Evolutionary conservation across 1,140 invertebrate genomes (phyloP), one percentile per base, ranked within the genome.

Genomic region (Samia ricini): DNA sequence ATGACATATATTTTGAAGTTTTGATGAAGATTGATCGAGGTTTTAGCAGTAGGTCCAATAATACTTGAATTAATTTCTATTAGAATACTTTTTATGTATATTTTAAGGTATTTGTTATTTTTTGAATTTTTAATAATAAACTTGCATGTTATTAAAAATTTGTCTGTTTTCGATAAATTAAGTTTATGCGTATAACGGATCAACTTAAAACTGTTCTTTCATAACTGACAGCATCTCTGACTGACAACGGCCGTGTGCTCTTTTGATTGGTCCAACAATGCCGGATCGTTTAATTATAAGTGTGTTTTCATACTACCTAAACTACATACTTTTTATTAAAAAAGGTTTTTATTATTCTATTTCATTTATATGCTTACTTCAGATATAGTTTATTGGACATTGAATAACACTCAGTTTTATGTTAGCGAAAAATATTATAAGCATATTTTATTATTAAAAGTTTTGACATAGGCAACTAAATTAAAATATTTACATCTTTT

Each of bases 221-320:
- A 12, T 23, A 15, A 8, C 26, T 19, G 15, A 23, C 4, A 15
- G 19, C 12, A n/a, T n/a, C n/a, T n/a, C n/a, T n/a, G n/a, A 29
- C 6, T 2, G 4, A 42, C 33, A 42, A 15, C 29, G 33, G 52
- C 68, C 73, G 73, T 76, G 73, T 60, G 54, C 18, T 7, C 23
- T 51, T 48, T 23, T 67, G 64, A 76, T 76, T 76, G 74, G 71
- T 64, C 21, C 20, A 58, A 52, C 23, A 77, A 19, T 19, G 55
- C 24, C 55, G 24, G 29, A 24, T 29, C 0, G 1, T 19, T n/a
- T 56, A 19, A 8, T 22, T 56, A 24, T 56, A 56, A n/a, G 24
- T 36, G 3, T 56, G 55, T 36, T 56, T 18, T 42, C 33, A 42
- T 42, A 42, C n/a, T n/a, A 42, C 33, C 1, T 8, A 15, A 1